Base-by-base conservation (phyloP, 2,113 vertebrate genomes). In the Gopherus evgoodei region DNA sequence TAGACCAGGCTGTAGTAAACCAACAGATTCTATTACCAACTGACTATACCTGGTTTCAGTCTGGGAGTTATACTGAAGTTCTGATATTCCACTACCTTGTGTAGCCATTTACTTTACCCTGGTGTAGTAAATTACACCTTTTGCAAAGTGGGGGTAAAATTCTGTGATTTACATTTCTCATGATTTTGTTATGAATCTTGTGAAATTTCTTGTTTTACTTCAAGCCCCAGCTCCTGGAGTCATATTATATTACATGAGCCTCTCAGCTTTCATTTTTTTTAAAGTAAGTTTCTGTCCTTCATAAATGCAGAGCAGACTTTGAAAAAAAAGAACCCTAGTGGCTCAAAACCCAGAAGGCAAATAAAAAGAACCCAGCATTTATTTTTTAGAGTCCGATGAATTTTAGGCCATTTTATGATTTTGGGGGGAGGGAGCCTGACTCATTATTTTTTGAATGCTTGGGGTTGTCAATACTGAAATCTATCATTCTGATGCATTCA, bases 11-110 rank as follows among this genome's bases (percentile, higher is more conserved):
- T 69, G 19, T 1, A 42, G 82, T 93, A 90, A 97, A 88, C 79
- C 94, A 92, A 83, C 49, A 93, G 86, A 38, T 97, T 94, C 90
- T 89, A 85, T 94, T 95, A 95, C 84, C 93, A 93, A 87, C 81
- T 81, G 91, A 97, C 97, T 95, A 94, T 86, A 95, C 44, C 57
- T 90, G 88, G 75, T 79, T 81, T 16, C 72, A 86, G 82, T 84
- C 89, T 95, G 90, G 82, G 86, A 95, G 80, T 93, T 87, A 31
- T 49, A 83, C 92, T 94, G 90, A 89, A 86, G 52, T 69, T 56
- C 81, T 1, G 19, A 89, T 65, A 53, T 21, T 81, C 65, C 24
- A 42, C 24, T 75, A 13, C 47, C 75, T 86, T 80, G 13, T 75
- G 6, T 21, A 35, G 47, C 4, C 42, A 81, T 38, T 92, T 86